Evolutionary conservation across 2,113 vertebrate genomes (phyloP), one percentile per base, ranked within the genome.

Genomic region (Ammodytes marinus): DNA sequence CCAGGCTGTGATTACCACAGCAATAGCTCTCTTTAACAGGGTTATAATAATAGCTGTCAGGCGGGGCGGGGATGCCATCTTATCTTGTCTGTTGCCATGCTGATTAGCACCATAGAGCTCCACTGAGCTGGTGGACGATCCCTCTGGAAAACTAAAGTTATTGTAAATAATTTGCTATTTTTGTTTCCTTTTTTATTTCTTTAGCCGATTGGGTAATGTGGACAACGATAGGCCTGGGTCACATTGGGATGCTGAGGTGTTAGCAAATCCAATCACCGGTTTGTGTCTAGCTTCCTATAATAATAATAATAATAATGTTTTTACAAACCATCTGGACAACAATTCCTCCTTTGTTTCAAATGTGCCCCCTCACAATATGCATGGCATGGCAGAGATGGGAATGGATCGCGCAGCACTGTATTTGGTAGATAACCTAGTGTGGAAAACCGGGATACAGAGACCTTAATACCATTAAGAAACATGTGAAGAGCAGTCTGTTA

Each of bases 41-140:
- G 53, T 71, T 85, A 60, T 77, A 77, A 88, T 86, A 86, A 75
- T 69, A 63, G 40, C 66, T 83, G 71, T 82, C 80, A 76, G 77
- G 52, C 17, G 19, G 79, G 50, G 55, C 79, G 50, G 64, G 79
- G 83, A 86, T 67, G 14, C 43, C 68, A 87, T 87, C 66, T 79
- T 67, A 64, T 80, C 65, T 74, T 63, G 54, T 82, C 65, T 75
- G 43, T 78, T 86, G 19, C 71, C 27, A 49, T 69, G 45, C 63
- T 73, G 85, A 89, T 90, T 87, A 69, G 54, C 53, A 49, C 17
- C 42, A 66, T 40, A 46, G 37, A 75, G 74, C 69, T 76, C 13
- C 66, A 52, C 70, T 50, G 43, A 74, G 27, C 46, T 73, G 54
- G 52, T 79, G 47, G 12, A 0, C 3, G 3, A 58, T 79, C 68